Conservation (phyloP, 2,797 vertebrate genomes). For the Peromyscus attwateri region DNA sequence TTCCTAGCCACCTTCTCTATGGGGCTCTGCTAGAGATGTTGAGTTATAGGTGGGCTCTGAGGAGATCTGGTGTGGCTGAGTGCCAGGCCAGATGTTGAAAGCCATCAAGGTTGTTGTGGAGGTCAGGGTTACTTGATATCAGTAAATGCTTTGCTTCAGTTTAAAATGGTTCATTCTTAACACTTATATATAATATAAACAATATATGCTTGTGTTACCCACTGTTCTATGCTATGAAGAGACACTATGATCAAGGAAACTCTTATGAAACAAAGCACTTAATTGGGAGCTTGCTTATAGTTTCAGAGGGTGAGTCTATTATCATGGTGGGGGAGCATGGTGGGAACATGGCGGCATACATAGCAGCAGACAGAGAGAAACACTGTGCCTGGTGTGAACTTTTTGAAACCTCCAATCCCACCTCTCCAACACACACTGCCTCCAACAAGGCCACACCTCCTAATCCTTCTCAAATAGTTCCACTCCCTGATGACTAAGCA, state of each 20-base stretch:
- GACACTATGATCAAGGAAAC: background rate
- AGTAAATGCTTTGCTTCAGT: slow-evolving; percentile 4
- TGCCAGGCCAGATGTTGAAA: background rate
- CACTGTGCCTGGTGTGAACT: background rate
- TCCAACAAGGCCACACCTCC: background rate
- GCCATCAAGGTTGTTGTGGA: fast-evolving
- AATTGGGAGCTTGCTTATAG: background rate
- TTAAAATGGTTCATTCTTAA: slow-evolving; percentile 18
- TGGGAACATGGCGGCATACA: too few relatives aligned
- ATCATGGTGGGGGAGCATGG: background rate
- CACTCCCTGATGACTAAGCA: background rate
- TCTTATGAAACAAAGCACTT: background rate
- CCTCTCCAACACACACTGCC: background rate
- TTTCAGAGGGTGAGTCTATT: background rate
- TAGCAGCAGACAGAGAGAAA: background rate
- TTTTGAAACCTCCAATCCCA: background rate
- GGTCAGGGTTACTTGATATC: background rate
- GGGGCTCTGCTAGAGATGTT: background rate
- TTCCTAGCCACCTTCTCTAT: background rate
- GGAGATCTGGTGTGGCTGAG: background rate
- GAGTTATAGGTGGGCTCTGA: background rate
- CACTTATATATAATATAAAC: background rate
- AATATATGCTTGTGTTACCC: background rate
- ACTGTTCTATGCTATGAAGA: background rate
- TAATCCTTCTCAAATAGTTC: background rate